phyloP scores from a whole-genome alignment of 2,113 vertebrate species.

The Siniperca chuatsi region DNA sequence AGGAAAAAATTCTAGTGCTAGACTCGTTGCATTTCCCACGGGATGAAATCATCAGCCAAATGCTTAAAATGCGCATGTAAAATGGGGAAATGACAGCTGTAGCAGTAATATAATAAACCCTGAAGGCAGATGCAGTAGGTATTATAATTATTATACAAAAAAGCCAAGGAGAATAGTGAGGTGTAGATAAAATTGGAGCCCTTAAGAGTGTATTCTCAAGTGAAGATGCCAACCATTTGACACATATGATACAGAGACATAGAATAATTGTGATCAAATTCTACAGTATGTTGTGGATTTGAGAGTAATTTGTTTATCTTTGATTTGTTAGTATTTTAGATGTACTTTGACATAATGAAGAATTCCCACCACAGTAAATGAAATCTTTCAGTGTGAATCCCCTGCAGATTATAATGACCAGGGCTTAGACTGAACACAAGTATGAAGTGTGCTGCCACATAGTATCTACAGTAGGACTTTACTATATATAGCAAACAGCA shows the following conservation, averaged over 20 bases:
- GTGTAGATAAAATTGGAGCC: neutral
- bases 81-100: neutral
- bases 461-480: conserved; percentile 57
- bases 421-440: conserved; percentile 38
- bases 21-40: neutral
- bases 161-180: neutral
- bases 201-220: neutral
- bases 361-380: neutral
- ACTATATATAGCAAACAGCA: conserved; percentile 70
- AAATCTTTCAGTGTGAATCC: conserved; percentile 27
- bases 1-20: neutral
- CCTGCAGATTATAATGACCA: conserved; percentile 44
- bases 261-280: neutral
- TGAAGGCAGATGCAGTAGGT: neutral
- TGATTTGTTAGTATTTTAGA: neutral
- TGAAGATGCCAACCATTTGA: neutral
- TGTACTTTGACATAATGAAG: neutral
- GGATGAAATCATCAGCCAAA: neutral
- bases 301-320: neutral
- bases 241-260: neutral
- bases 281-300: neutral
- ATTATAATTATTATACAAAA: conserved; percentile 3
- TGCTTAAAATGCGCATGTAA: conserved; percentile 22
- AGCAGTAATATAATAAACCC: conserved; percentile 4
- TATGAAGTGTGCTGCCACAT: conserved; percentile 59